These are phyloP conservation scores for Anableps anableps DNA, from an alignment of 2,797 vertebrate genomes.

Conservation along the genomic window DNA sequence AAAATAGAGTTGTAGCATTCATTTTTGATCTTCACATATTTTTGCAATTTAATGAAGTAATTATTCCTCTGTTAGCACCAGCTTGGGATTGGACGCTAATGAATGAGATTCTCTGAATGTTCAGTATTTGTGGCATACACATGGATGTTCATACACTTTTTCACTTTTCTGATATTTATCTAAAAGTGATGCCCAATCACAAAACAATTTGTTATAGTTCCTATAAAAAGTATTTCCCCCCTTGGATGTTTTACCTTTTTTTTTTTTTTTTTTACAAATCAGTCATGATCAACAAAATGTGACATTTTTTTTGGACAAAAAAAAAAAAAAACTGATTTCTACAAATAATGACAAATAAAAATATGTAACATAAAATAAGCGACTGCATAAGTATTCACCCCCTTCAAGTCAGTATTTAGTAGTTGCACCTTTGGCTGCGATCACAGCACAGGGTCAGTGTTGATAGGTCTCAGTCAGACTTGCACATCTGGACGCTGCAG, in stretches of 20 bases:
- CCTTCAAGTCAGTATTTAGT: neutral
- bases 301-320: neutral
- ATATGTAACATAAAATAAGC: neutral
- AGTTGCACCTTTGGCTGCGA: neutral
- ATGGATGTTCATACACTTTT: neutral
- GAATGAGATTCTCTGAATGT: slow-evolving; percentile 21
- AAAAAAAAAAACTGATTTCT: neutral
- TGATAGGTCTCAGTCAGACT: too few relatives aligned
- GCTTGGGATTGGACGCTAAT: slow-evolving; percentile 83
- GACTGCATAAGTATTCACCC: neutral
- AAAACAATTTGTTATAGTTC: neutral
- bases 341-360: neutral
- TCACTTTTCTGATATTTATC: neutral
- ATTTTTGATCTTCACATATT: slow-evolving; percentile 6
- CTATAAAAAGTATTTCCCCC: neutral
- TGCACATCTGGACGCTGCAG: neutral
- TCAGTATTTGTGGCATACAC: too few relatives aligned
- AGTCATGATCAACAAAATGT: neutral
- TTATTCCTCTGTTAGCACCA: slow-evolving; percentile 47
- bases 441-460: neutral
- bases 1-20: slow-evolving; percentile 13
- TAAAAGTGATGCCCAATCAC: neutral
- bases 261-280: neutral
- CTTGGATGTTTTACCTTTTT: neutral
- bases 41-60: slow-evolving; percentile 17